Percentiles rank a stretch among this genome's conserved stretches.
Conservation (phyloP, 2,888 invertebrate genomes). For the Caenorhabditis becei region DNA sequence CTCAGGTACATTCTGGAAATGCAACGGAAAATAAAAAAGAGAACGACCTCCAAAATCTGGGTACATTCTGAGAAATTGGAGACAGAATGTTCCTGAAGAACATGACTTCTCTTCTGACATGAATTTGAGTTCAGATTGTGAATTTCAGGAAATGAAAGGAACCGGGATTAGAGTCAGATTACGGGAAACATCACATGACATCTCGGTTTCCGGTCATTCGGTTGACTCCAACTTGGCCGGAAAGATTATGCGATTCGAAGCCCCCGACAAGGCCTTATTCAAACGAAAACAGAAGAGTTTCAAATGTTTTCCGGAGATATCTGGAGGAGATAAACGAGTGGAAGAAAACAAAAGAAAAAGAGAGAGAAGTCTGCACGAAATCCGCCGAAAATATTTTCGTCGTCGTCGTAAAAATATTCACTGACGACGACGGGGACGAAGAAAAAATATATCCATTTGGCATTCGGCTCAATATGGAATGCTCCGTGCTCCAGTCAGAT, state of each 20-base stretch:
- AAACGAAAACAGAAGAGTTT: conserved; percentile 7
- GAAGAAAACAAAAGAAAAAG: conserved; percentile 4
- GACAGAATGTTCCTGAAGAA: background rate
- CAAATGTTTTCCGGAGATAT: conserved; percentile 5
- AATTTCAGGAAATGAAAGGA: too few species aligned
- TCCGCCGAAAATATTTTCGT: conserved; percentile 16
- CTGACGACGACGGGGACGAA: background rate
- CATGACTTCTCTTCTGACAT: too few species aligned
- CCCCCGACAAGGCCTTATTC: too few species aligned
- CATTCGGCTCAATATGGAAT: conserved; percentile 6
- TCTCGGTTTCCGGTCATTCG: background rate
- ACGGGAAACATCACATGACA: background rate
- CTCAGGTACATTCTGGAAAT: conserved; percentile 35
- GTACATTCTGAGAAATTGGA: background rate
- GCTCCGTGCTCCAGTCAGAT: conserved; percentile 1
- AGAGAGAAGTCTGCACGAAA: conserved; percentile 1
- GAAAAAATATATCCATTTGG: conserved; percentile 27
- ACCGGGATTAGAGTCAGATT: too few species aligned
- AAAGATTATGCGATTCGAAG: background rate
- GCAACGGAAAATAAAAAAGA: background rate
- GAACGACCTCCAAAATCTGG: background rate
- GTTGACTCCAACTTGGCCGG: too few species aligned
- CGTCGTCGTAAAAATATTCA: conserved; percentile 1
- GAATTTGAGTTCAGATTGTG: too few species aligned
- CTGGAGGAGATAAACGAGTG: conserved; percentile 13